Percentiles rank a stretch among this genome's conserved stretches.
Evolutionary conservation across 2,797 vertebrate genomes (phyloP).

Genomic region (Clamator glandarius): DNA sequence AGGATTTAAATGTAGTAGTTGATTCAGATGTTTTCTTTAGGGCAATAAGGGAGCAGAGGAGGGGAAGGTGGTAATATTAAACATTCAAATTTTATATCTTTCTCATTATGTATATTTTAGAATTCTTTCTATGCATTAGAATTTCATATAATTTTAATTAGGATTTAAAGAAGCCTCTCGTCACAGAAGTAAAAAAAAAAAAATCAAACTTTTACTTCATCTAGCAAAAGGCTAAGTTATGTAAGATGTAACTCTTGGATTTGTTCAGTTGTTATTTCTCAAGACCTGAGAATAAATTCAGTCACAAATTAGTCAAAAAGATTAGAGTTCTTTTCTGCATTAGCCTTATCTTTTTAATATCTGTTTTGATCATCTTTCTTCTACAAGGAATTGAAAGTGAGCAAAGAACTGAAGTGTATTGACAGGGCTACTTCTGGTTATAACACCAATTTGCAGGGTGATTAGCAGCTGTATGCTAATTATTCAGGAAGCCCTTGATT

Average conservation of each 20-base stretch:
- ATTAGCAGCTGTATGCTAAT: slow-evolving; percentile 80
- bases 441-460: slow-evolving; percentile 64
- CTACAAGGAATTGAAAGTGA: neutral
- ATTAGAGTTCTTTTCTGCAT: neutral
- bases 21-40: neutral
- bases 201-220: neutral
- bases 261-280: neutral
- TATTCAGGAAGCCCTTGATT: slow-evolving; percentile 51
- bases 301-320: neutral
- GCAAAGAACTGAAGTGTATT: slow-evolving; percentile 13
- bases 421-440: slow-evolving; percentile 52
- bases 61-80: neutral
- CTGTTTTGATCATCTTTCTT: neutral
- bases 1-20: neutral
- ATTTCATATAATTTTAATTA: neutral
- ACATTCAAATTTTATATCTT: neutral
- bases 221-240: neutral
- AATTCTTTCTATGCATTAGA: neutral
- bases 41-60: neutral
- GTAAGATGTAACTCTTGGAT: neutral
- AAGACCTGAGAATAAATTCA: neutral
- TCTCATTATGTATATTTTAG: neutral
- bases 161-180: neutral
- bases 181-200: neutral
- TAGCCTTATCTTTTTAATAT: neutral